Evolutionary conservation across 2,113 vertebrate species (phyloP), one percentile per base, ranked within the genome.

Genomic region (Chauna torquata): DNA sequence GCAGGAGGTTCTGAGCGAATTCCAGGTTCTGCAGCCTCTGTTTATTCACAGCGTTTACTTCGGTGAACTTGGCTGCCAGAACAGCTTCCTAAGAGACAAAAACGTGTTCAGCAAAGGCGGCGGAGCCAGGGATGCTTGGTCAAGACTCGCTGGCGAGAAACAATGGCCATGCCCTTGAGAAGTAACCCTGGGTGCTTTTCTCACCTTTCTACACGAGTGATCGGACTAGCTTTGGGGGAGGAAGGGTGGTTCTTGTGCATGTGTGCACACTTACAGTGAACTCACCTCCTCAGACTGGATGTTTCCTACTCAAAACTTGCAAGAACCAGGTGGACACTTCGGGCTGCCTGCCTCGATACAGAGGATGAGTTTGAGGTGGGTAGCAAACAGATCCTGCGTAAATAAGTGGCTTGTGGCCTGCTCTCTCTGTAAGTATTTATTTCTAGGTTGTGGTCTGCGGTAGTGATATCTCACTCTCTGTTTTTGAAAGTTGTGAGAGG

Each of bases 21-120:
- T 99, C 99, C 86, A 99, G 97, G 80, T 99, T 99, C 97, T 99
- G 98, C 74, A 99, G 93, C 94, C 97, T 98, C 97, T 99, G 99
- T 61, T 96, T 99, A 95, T 99, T 99, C 66, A 99, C 96, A 32
- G 99, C 99, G 0, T 98, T 99, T 16, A 99, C 99, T 93, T 99
- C 99, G 0, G 99, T 99, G 88, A 99, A 99, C 94, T 98, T 99
- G 38, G 99, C 98, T 87, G 98, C 98, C 80, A 99, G 98, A 64
- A 98, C 97, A 42, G 98, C 98, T 98, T 99, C 99, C 99, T 99
- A 75, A 8, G 11, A 72, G 88, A 66, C 50, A 95, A 95, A 55
- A 93, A 88, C 0, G 2, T 2, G 0, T 65, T 81, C 75, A 87
- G 74, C 64, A 28, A 44, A 64, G 71, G 38, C 30, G 23, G 19